Evolutionary conservation across 2,888 invertebrate species (phyloP).

Genomic region (Pollenia griseotomentosa): DNA sequence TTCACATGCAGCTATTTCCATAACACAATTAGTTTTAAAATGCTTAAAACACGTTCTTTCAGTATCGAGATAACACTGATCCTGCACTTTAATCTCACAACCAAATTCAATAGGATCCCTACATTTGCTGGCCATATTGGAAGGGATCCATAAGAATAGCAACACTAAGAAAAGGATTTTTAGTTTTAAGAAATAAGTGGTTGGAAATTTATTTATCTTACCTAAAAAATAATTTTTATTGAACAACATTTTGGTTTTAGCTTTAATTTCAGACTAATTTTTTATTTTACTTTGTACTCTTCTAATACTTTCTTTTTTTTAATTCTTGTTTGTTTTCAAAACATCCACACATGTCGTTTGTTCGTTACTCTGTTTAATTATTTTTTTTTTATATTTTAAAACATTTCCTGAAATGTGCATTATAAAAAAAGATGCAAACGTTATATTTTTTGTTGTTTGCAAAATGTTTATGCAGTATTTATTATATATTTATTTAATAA

Average conservation of each 20-base stretch:
- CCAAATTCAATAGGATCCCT: not conserved
- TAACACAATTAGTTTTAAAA: slow-evolving; percentile 62
- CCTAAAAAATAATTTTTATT: slow-evolving; percentile 29
- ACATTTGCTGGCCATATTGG: slow-evolving; percentile 33
- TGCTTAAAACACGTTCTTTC: slow-evolving; percentile 60
- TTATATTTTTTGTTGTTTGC: slow-evolving; percentile 8
- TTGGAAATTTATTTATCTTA: not conserved
- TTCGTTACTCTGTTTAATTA: slow-evolving; percentile 7
- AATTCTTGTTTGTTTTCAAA: not conserved
- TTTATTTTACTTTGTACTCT: not conserved
- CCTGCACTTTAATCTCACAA: not conserved
- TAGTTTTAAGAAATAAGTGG: not conserved
- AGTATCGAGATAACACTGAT: slow-evolving; percentile 58
- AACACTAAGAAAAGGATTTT: not conserved
- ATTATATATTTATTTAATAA: slow-evolving; percentile 31
- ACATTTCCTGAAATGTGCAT: slow-evolving; percentile 37
- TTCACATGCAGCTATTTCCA: slow-evolving; percentile 57
- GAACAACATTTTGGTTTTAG: slow-evolving; percentile 48
- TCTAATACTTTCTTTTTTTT: not conserved
- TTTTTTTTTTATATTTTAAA: not conserved
- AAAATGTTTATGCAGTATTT: not conserved
- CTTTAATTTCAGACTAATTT: slow-evolving; percentile 48
- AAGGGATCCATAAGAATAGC: not conserved
- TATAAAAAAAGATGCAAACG: not conserved
- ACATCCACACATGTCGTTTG: not conserved